Evolutionary conservation across 37 sponge, comb jelly and placozoan species (phyloP), one percentile per base, ranked within the genome.

Genomic region (Halichondria panicea): DNA sequence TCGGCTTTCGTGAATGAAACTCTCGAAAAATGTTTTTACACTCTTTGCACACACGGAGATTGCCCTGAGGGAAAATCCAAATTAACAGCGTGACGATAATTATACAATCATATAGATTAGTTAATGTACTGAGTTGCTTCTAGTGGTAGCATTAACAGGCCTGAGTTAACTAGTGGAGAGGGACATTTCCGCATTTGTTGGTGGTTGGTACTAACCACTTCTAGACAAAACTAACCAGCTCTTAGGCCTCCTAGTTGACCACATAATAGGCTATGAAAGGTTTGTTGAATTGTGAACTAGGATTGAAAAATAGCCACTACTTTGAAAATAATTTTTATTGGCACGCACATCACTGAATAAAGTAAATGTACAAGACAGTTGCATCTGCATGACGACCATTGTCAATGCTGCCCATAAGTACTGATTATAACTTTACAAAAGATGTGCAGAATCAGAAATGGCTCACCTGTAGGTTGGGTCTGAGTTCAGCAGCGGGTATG

Each of bases 401-500:
- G 15, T 18, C 52, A 48, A 15, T 48, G 52, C 52, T 48, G 52
- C 11, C 15, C 11, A 11, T 15, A 18, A 19, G 53, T 50, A 12
- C 53, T 50, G 53, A 19, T 50, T 50, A 6, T 31, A 11, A 15
- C 13, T 18, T 18, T 18, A 18, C 19, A 59, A 24, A 24, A 59
- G 27, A 59, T 9, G 27, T 59, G 61, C 27, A 59, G 61, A n/a
- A 48, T 63, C 76, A 4, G n/a, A 43, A 4, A 33, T 40, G 0
- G 11, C 55, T 27, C 46, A 65, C 72, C 55, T 73, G 53, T 1
- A 79, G 57, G 35, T 70, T 64, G 0, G 77, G 71, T 7, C 65
- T 42, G 0, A 89, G 58, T 6, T 74, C 53, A 12, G 68, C 41
- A 0, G 86, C 91, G 21, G 90, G 91, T 13, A 93, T 81, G 32